These are phyloP conservation scores for Leptoteleia sp. DNA, from an alignment of 1,140 invertebrate species.

Conservation along the genomic window DNA sequence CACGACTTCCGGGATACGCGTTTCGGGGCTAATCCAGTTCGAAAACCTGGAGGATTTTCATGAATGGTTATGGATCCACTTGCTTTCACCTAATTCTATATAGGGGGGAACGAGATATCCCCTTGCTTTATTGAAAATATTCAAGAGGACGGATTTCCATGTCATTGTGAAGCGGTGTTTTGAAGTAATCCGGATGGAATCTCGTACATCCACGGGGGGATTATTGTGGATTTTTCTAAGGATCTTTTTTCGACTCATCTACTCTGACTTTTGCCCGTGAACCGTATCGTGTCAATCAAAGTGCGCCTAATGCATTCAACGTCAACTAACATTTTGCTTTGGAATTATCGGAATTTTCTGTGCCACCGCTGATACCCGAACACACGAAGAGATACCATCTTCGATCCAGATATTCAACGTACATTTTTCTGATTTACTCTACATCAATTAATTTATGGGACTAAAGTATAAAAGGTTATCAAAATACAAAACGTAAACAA, in stretches of 20 bases:
- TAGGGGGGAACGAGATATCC: slow-evolving; percentile 3
- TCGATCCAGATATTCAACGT: too few relatives aligned
- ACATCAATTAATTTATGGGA: too few relatives aligned
- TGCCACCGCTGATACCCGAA: too few relatives aligned
- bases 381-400: too few relatives aligned
- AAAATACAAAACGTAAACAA: too few relatives aligned
- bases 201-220: slow-evolving; percentile 31
- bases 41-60: slow-evolving; percentile 29
- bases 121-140: slow-evolving; percentile 55
- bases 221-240: slow-evolving; percentile 41
- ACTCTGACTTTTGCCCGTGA: background rate
- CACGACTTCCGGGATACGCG: too few relatives aligned
- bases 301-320: too few relatives aligned
- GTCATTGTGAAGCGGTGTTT: slow-evolving; percentile 45
- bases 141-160: slow-evolving; percentile 54
- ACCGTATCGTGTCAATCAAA: slow-evolving; percentile 8
- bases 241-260: slow-evolving; percentile 36
- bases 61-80: slow-evolving; percentile 36
- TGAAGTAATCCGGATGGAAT: slow-evolving; percentile 37
- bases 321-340: too few relatives aligned
- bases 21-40: slow-evolving; percentile 9
- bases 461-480: too few relatives aligned
- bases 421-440: too few relatives aligned
- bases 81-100: slow-evolving; percentile 43
- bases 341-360: too few relatives aligned